Percentiles rank a stretch among this genome's conserved stretches.
Conservation (phyloP, 2,113 vertebrate genomes). For the Ellobius talpinus region DNA sequence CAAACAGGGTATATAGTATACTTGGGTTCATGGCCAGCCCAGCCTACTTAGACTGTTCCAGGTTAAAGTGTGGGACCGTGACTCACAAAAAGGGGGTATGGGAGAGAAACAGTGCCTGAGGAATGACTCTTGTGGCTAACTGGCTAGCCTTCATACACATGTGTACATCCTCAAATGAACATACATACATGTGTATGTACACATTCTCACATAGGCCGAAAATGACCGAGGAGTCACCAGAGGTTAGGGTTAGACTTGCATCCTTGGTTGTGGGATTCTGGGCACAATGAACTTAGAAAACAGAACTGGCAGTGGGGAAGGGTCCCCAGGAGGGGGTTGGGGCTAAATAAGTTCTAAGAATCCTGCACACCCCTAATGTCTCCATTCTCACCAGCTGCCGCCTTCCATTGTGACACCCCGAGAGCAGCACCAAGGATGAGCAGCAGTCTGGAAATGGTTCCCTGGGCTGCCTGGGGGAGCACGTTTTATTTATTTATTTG, state of each 20-base stretch:
- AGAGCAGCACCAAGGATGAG: background rate
- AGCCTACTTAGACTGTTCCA: background rate
- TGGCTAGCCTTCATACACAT: background rate
- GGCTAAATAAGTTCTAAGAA: background rate
- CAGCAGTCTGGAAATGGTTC: background rate
- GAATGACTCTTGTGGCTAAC: background rate
- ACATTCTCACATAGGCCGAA: background rate
- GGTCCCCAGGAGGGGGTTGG: too few species aligned
- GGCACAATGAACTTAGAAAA: background rate
- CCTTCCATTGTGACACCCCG: background rate
- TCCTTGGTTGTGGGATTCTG: background rate
- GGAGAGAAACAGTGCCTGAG: background rate
- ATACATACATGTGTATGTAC: background rate
- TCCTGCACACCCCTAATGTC: background rate
- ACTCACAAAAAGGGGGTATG: background rate
- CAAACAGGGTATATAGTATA: too few species aligned
- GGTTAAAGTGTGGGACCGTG: background rate
- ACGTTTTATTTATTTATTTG: too few species aligned
- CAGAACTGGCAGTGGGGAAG: fast-evolving
- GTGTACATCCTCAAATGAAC: background rate
- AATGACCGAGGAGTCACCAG: background rate
- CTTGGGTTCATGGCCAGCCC: background rate
- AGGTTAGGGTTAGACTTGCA: background rate
- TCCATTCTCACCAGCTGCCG: background rate
- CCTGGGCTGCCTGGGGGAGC: background rate